Evolutionary conservation across 2,113 vertebrate genomes (phyloP).

Genomic region (Neolamprologus cancellatus): DNA sequence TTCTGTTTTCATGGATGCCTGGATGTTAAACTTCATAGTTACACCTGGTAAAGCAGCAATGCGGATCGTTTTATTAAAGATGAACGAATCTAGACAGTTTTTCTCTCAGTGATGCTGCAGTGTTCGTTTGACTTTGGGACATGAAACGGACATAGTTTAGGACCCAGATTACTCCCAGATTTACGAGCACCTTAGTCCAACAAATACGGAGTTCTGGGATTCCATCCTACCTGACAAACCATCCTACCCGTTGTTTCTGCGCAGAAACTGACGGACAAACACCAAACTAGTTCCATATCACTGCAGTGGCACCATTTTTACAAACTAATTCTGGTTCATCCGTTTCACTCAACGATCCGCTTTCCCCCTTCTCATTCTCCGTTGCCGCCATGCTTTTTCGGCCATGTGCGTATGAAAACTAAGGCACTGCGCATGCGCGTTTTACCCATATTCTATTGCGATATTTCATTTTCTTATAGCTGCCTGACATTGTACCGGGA

Average conservation of each 20-base stretch:
- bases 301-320: background rate
- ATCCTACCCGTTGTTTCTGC: background rate
- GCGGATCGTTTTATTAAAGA: background rate
- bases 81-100: background rate
- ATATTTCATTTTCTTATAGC: background rate
- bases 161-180: background rate
- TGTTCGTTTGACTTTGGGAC: background rate
- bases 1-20: background rate
- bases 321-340: background rate
- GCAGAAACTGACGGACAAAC: background rate
- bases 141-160: fast-evolving
- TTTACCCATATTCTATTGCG: background rate
- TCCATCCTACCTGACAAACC: background rate
- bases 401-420: background rate
- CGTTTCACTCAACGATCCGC: background rate
- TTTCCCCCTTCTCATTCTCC: background rate
- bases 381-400: background rate
- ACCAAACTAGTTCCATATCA: background rate
- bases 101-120: background rate
- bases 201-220: background rate
- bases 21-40: background rate
- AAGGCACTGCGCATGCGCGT: background rate
- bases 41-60: background rate
- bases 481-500: background rate
- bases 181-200: background rate